phyloP scores from a whole-genome alignment of 2,113 vertebrate species.

The Callospermophilus lateralis region DNA sequence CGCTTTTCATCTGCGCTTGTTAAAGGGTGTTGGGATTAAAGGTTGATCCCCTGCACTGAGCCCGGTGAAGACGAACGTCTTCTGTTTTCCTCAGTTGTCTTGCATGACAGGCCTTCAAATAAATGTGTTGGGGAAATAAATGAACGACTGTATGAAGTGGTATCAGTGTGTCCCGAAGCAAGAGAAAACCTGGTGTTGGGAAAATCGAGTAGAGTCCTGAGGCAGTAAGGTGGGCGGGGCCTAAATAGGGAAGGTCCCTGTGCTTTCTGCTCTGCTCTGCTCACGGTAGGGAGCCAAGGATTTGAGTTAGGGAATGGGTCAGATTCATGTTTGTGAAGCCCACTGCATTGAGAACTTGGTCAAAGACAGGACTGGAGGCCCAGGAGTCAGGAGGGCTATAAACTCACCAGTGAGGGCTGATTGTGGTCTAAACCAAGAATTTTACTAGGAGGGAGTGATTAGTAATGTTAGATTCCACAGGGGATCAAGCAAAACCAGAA shows the following conservation, averaged over 20 bases:
- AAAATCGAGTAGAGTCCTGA: background rate
- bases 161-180: background rate
- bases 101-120: background rate
- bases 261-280: background rate
- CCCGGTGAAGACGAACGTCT: background rate
- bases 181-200: background rate
- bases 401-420: background rate
- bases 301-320: background rate
- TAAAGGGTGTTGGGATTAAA: background rate
- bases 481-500: background rate
- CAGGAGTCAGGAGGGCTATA: background rate
- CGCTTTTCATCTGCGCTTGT: accelerated
- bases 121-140: background rate
- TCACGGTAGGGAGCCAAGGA: background rate
- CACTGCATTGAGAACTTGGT: background rate
- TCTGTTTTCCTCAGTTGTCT: background rate
- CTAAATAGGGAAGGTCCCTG: background rate
- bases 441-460: background rate
- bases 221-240: background rate
- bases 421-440: background rate
- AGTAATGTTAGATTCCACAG: too few relatives aligned
- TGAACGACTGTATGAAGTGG: background rate
- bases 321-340: background rate
- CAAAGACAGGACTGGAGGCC: background rate
- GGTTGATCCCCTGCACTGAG: accelerated